Base-by-base conservation (phyloP, 2,888 invertebrate genomes). In the Meliscaeva auricollis region DNA sequence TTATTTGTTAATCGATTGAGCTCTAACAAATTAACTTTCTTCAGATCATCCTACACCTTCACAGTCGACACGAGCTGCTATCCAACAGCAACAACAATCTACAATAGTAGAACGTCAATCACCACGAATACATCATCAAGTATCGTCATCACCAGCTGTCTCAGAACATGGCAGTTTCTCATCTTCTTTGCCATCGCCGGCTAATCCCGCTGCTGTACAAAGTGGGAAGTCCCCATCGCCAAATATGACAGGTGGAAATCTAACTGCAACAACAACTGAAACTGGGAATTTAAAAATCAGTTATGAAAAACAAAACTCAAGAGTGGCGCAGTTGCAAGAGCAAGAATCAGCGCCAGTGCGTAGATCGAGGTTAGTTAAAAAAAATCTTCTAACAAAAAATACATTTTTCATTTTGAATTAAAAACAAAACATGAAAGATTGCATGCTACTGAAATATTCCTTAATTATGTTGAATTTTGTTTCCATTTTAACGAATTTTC, bases 211-310 rank as follows among this genome's bases (percentile, higher is more conserved):
- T 58, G 90, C 90, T 68, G 89, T 89, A 76, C 90, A 91, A 77
- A 91, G 90, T 73, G 90, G 91, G 2, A 91, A 91, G 81, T 90
- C 90, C 0, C 91, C 91, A 15, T 90, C 91, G 48, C 88, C 90
- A 0, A 78, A 74, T 88, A 88, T 83, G 11, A 82, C 87, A 17
- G 50, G 35, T 20, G 70, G 75, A 8, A 70, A 64, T 52, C 87
- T 91, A 1, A 91, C 90, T 1, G 90, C 92, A 9, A 89, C 91
- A 78, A 91, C 92, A 78, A 92, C 93, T 84, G 93, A 92, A 82
- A 92, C 92, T 73, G 93, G 93, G 15, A 93, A 93, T 80, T 89
- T 94, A 50, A 94, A 94, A 90, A 93, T 94, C 9, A 93, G 93
- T 44, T 94, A 92, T 87, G 94, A 94, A 87, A 94, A 94, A 87